phyloP scores from a whole-genome alignment of 2,888 invertebrate genomes.

The Hirtodrosophila trivittata region DNA sequence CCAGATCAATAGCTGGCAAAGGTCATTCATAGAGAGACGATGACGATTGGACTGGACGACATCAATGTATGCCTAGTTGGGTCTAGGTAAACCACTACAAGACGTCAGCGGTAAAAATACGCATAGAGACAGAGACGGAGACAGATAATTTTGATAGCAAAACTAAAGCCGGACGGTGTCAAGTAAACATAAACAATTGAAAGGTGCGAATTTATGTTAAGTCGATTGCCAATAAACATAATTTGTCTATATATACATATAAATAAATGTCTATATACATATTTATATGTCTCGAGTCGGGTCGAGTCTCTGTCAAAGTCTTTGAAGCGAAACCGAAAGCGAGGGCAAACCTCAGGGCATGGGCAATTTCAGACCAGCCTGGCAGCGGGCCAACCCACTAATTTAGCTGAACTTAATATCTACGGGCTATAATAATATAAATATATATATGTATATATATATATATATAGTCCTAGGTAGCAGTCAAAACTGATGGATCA shows the following conservation, averaged over 20 bases:
- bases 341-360: conserved; percentile 51
- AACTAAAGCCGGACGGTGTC: conserved; percentile 31
- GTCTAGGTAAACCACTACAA: conserved; percentile 79
- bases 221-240: conserved; percentile 65
- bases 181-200: conserved; percentile 58
- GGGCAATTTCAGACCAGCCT: conserved; percentile 11
- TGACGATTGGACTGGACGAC: conserved; percentile 53
- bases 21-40: conserved; percentile 51
- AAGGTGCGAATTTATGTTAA: conserved; percentile 76
- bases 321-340: conserved; percentile 53
- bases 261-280: too few species aligned
- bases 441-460: neutral
- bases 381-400: conserved; percentile 25
- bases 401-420: neutral
- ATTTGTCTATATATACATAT: conserved; percentile 24
- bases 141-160: conserved; percentile 5
- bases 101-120: conserved; percentile 60
- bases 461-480: too few species aligned
- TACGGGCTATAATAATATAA: neutral
- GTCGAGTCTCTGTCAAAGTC: conserved; percentile 8
- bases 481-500: neutral
- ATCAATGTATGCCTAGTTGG: conserved; percentile 71
- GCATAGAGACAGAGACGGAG: conserved; percentile 18
- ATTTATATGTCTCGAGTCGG: neutral
- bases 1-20: conserved; percentile 68